phyloP scores from a whole-genome alignment of 2,797 vertebrate species.

The Arnoldichthys spilopterus region DNA sequence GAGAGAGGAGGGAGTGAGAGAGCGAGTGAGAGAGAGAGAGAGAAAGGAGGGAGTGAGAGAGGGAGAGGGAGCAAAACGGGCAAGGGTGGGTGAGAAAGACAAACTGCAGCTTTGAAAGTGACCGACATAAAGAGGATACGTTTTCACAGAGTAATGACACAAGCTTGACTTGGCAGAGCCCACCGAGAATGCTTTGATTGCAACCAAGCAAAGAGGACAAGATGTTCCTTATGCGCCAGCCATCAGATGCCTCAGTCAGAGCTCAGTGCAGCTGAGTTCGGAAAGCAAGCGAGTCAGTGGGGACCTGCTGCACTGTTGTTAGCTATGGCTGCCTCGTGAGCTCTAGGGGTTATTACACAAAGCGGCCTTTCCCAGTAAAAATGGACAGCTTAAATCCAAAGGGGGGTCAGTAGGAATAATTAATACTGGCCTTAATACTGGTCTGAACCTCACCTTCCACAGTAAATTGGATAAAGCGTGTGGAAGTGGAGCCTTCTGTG shows the following conservation, averaged over 20 bases:
- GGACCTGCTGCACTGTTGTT: constrained; percentile 16
- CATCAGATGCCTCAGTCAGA: constrained; percentile 29
- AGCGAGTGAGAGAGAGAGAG: too few relatives aligned
- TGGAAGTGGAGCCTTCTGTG: too few relatives aligned
- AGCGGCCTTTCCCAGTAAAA: not conserved
- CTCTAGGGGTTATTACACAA: not conserved
- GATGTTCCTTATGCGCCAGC: constrained; percentile 50
- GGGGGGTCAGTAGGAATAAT: not conserved
- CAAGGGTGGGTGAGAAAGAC: constrained; percentile 34
- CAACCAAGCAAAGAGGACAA: constrained; percentile 50
- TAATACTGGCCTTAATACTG: too few relatives aligned
- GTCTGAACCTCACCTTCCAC: not conserved
- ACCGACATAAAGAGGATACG: constrained; percentile 47
- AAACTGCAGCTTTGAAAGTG: constrained; percentile 49
- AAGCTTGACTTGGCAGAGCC: constrained; percentile 52
- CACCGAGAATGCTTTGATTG: constrained; percentile 54
- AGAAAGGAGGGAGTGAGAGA: too few relatives aligned
- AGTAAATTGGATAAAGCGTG: too few relatives aligned
- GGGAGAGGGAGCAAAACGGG: too few relatives aligned
- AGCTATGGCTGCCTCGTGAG: not conserved
- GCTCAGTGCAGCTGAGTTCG: constrained; percentile 11
- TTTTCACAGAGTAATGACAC: constrained; percentile 54
- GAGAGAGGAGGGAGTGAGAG: too few relatives aligned
- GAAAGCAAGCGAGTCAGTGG: constrained; percentile 46
- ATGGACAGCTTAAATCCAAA: not conserved